Percentiles rank a stretch among this genome's conserved stretches.
Evolutionary conservation across 2,113 vertebrate species (phyloP).

Genomic region (Ardeotis arabs): DNA sequence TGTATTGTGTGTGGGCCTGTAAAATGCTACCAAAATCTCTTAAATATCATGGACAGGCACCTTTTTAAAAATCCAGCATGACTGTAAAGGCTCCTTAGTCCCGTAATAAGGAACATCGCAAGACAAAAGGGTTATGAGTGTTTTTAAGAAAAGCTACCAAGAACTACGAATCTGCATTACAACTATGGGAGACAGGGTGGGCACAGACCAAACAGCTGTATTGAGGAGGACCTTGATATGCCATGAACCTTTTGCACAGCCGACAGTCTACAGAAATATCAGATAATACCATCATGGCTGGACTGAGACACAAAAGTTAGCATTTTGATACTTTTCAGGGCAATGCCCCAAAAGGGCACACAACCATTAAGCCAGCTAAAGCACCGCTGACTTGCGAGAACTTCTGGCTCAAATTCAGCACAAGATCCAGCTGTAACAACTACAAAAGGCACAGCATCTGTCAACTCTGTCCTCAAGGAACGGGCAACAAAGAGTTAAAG

Average conservation of each 20-base stretch:
- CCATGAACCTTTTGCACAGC: not conserved
- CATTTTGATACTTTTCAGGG: not conserved
- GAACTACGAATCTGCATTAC: not conserved
- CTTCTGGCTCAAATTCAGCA: not conserved
- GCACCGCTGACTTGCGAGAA: not conserved
- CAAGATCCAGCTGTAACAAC: not conserved
- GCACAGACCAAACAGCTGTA: not conserved
- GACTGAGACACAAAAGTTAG: not conserved
- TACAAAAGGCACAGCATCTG: not conserved
- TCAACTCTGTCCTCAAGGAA: not conserved
- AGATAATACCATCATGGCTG: not conserved
- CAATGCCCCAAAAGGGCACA: not conserved
- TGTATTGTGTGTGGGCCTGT: rapidly evolving
- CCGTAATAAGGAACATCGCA: not conserved
- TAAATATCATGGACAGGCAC: not conserved
- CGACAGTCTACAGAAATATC: not conserved
- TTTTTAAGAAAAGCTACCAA: not conserved
- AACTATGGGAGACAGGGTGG: not conserved
- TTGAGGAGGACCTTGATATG: not conserved
- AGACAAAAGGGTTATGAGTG: not conserved
- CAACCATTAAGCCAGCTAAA: not conserved
- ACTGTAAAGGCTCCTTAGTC: not conserved
- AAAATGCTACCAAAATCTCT: not conserved
- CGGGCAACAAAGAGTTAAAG: not conserved
- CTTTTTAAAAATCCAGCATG: not conserved